Evolutionary conservation across 2,797 vertebrate species (phyloP), one percentile per base, ranked within the genome.

Genomic region (Pangasius krempfi): DNA sequence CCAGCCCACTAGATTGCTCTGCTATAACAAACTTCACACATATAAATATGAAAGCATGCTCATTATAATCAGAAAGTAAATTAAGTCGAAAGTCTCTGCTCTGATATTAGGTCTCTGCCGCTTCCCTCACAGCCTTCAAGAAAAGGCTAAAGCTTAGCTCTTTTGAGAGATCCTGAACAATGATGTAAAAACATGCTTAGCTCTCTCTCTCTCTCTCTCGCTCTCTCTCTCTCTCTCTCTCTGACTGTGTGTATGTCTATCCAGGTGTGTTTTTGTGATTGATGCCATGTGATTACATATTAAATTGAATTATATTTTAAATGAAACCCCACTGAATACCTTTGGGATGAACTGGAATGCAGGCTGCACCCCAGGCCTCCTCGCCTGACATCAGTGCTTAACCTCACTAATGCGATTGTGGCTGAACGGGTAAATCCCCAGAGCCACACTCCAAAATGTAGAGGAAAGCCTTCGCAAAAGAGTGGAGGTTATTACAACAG

Each of bases 31-130:
- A 50, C 25, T 12, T 64, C 25, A 66, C 6, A 18, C 75, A 78
- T 30, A 14, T 30, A 14, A 30, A n/a, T 78, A n/a, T 54, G 27
- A 78, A 52, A 78, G 13, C 12, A 47, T 2, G 5, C 10, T 27
- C 72, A 75, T 75, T 78, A 47, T 27, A 52, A 80, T 56, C 76
- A 33, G 16, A 56, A 80, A 22, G 47, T 79, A 33, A 79, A 54
- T 44, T 25, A 25, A 75, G 25, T 47, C 44, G 47, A 12, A 54
- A 54, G 52, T 16, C 52, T 54, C 52, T 54, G 52, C 52, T 54
- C 13, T 54, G 52, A 16, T 54, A 54, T 16, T 16, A 54, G 16
- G 52, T 14, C n/a, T 66, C 64, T 66, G 64, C n/a, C 1, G 64
- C 10, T 66, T 66, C n/a, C 12, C 64, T 68, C n/a, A 5, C n/a